These are phyloP conservation scores for Hylomyscus alleni DNA, from an alignment of 2,797 vertebrate genomes.

Conservation along the genomic window DNA sequence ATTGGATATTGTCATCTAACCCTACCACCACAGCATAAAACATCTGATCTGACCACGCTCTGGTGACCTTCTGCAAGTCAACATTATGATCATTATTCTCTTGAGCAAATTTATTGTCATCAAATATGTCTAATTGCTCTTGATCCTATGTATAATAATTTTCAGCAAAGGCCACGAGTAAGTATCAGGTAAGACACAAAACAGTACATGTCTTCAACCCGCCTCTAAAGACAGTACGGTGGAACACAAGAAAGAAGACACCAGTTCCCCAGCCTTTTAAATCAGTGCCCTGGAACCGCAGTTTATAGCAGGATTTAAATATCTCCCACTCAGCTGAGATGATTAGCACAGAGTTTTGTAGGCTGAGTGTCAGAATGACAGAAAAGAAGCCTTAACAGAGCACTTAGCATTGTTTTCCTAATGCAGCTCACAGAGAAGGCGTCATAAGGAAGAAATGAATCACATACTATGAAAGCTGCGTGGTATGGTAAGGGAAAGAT, in stretches of 20 bases:
- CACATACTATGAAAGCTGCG: background rate
- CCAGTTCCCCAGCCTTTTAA: background rate
- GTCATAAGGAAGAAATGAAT: background rate
- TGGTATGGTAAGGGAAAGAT: background rate
- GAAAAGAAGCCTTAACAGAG: conserved; percentile 1
- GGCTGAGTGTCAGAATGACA: background rate
- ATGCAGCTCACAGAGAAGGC: background rate
- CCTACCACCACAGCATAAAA: background rate
- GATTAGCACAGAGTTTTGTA: background rate
- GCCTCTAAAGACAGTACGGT: conserved; percentile 15
- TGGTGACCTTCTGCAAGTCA: background rate
- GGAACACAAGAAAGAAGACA: background rate
- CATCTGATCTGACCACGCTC: background rate
- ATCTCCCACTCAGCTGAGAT: background rate
- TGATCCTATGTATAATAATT: background rate
- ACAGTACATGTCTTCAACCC: background rate
- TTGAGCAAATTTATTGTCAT: conserved; percentile 6
- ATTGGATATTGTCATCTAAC: background rate
- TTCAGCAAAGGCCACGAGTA: background rate
- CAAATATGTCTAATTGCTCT: background rate
- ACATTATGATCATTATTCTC: background rate
- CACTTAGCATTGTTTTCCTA: background rate
- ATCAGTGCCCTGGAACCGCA: background rate
- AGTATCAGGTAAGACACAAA: background rate
- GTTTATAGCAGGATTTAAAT: background rate